Conservation (phyloP, 2,113 vertebrate genomes). For the Agelaius tricolor region DNA sequence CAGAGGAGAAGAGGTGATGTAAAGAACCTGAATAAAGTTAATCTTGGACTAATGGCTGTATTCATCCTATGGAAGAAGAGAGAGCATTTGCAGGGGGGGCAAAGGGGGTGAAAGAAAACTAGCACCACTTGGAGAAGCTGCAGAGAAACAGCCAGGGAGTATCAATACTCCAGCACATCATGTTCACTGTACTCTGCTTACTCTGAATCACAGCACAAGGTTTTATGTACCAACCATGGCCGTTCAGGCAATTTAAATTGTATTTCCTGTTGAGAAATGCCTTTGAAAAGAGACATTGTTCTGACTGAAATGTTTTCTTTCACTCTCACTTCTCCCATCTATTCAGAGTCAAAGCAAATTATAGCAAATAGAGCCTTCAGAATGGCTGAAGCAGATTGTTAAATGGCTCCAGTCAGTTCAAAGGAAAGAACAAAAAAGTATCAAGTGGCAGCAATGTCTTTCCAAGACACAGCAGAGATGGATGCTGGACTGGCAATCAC, state of each 20-base stretch:
- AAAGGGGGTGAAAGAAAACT: neutral
- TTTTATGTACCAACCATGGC: slow-evolving; percentile 22
- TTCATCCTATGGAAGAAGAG: neutral
- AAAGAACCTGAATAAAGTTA: neutral
- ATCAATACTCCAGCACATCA: neutral
- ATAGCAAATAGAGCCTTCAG: neutral
- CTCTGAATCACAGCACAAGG: neutral
- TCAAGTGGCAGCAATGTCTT: neutral
- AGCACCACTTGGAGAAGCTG: neutral
- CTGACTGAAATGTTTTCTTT: slow-evolving; percentile 67
- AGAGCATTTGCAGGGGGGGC: rapidly evolving
- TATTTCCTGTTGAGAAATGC: slow-evolving; percentile 55
- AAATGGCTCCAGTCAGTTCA: neutral
- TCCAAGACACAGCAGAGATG: neutral
- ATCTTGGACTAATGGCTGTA: neutral
- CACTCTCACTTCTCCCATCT: neutral
- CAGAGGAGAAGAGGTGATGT: neutral
- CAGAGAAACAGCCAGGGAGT: neutral
- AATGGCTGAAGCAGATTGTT: neutral
- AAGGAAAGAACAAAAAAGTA: neutral
- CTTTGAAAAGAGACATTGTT: slow-evolving; percentile 45
- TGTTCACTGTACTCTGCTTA: neutral
- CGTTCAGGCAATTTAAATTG: slow-evolving; percentile 46
- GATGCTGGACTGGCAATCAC: neutral
- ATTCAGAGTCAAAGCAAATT: slow-evolving; percentile 27